phyloP scores from a whole-genome alignment of 2,888 invertebrate genomes.

The Caenorhabditis imperialis region DNA sequence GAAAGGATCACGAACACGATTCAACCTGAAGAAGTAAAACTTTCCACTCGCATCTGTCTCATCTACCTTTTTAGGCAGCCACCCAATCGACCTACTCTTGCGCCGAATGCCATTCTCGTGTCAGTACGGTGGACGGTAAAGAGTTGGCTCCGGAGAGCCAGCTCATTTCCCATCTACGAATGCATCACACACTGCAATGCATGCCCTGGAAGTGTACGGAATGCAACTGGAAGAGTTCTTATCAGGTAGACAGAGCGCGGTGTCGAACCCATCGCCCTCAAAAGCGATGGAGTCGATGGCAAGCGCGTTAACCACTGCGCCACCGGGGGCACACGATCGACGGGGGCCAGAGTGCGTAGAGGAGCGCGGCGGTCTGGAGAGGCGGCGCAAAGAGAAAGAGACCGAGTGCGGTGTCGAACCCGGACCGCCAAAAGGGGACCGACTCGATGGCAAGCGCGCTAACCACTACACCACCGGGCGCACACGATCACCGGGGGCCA shows the following conservation, averaged over 20 bases:
- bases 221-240: constrained; percentile 15
- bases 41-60: neutral
- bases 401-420: no score
- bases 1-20: neutral
- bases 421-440: no score
- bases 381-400: no score
- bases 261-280: no score
- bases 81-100: constrained; percentile 16
- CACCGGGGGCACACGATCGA: no score
- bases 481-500: no score
- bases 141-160: neutral
- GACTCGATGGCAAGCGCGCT: no score
- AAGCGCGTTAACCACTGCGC: no score
- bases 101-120: neutral
- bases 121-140: constrained; percentile 1
- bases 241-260: constrained; percentile 1
- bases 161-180: constrained; percentile 4
- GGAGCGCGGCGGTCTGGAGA: no score
- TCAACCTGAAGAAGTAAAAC: neutral
- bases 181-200: neutral
- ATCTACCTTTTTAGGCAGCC: neutral
- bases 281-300: no score
- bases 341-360: no score
- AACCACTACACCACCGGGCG: no score
- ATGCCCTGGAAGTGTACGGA: constrained; percentile 17